phyloP scores from a whole-genome alignment of 2,888 invertebrate genomes.

The Plebejus anna region DNA sequence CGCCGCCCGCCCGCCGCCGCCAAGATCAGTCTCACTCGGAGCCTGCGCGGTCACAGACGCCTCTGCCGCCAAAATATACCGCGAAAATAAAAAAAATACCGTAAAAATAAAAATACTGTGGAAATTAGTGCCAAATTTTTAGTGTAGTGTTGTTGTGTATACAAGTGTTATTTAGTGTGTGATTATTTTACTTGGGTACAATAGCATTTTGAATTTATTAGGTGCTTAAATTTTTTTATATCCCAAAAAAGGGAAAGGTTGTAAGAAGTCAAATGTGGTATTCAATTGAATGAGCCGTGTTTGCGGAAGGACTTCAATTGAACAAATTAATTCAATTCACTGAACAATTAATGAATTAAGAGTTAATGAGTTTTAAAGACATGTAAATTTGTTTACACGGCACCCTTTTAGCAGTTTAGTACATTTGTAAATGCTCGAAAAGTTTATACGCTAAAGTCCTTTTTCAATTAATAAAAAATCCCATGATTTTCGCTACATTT shows the following conservation, averaged over 20 bases:
- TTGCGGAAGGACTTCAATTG: neutral
- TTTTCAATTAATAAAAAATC: too few relatives aligned
- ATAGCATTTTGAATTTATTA: neutral
- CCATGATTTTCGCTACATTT: too few relatives aligned
- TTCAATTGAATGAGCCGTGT: neutral
- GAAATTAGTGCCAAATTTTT: constrained; percentile 26
- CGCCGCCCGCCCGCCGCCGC: constrained; percentile 36
- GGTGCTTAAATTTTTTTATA: neutral
- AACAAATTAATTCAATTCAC: neutral
- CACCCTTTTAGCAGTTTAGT: too few relatives aligned
- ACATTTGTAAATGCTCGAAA: too few relatives aligned
- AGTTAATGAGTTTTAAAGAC: neutral
- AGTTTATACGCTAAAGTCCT: too few relatives aligned
- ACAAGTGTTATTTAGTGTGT: constrained; percentile 2
- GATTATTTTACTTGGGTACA: constrained; percentile 24
- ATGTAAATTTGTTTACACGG: neutral
- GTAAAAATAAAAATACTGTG: constrained; percentile 7
- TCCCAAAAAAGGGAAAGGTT: neutral
- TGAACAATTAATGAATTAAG: constrained; percentile 1
- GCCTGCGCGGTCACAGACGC: constrained; percentile 34
- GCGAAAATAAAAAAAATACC: constrained; percentile 23
- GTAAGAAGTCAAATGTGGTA: neutral
- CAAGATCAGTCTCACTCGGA: constrained; percentile 35
- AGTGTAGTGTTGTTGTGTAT: constrained; percentile 13
- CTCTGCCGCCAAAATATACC: constrained; percentile 19